phyloP scores from a whole-genome alignment of 2,888 invertebrate species.

The Achlya flavicornis region DNA sequence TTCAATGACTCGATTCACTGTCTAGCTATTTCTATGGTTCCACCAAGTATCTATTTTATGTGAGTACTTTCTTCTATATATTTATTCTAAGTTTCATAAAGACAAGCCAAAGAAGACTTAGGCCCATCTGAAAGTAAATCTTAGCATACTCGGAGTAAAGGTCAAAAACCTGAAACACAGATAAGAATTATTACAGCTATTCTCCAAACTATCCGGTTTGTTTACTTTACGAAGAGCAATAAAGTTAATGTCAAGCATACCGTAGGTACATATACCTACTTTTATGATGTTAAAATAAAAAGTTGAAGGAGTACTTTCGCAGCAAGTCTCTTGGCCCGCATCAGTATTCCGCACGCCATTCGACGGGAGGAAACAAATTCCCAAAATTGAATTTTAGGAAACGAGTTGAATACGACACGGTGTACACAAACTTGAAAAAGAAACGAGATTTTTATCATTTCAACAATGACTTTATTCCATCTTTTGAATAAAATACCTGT shows the following conservation, averaged over 20 bases:
- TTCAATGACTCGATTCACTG: conserved; percentile 39
- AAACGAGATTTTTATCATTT: conserved; percentile 79
- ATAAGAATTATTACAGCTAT: not conserved
- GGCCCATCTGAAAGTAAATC: not conserved
- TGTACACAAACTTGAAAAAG: conserved; percentile 75
- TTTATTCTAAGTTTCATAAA: not conserved
- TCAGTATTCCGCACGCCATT: conserved; percentile 78
- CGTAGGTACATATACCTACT: conserved; percentile 41
- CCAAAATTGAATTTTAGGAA: conserved; percentile 84
- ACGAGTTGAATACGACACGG: conserved; percentile 83
- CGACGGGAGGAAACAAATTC: conserved; percentile 82
- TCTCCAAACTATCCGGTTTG: not conserved
- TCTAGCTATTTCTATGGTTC: conserved; percentile 9
- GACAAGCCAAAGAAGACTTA: too few relatives aligned
- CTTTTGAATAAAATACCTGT: conserved; percentile 25
- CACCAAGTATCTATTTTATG: not conserved
- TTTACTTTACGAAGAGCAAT: conserved; percentile 13
- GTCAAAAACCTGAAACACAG: too few relatives aligned
- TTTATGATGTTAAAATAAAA: conserved; percentile 65
- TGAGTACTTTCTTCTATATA: too few relatives aligned
- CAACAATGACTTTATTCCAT: conserved; percentile 67
- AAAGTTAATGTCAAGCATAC: conserved; percentile 52
- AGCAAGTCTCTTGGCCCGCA: conserved; percentile 57
- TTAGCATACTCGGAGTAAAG: not conserved
- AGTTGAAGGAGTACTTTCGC: conserved; percentile 53